Evolutionary conservation across 92 coral and sea anemone species (phyloP).

Genomic region (Porites lobata): DNA sequence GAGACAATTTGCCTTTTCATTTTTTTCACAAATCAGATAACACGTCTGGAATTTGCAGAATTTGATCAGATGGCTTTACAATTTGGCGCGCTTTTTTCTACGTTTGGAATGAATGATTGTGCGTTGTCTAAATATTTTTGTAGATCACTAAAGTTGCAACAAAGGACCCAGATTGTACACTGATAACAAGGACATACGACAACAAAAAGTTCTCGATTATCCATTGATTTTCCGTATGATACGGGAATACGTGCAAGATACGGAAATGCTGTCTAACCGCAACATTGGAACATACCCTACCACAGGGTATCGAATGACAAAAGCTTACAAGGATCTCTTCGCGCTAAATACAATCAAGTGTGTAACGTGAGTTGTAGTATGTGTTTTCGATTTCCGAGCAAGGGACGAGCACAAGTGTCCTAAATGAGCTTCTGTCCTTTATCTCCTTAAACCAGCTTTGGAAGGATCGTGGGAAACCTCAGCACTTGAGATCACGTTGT

Average conservation of each 20-base stretch:
- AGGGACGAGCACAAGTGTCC: background rate
- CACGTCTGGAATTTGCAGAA: constrained; percentile 4
- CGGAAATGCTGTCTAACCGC: background rate
- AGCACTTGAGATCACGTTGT: background rate
- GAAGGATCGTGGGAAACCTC: background rate
- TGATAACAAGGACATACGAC: background rate
- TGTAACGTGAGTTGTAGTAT: background rate
- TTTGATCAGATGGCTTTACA: background rate
- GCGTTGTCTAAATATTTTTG: background rate
- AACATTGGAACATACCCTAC: background rate
- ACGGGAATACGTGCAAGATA: background rate
- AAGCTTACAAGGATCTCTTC: constrained; percentile 1
- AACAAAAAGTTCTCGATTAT: background rate
- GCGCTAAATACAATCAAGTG: background rate
- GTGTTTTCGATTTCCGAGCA: background rate
- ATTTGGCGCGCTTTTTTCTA: background rate
- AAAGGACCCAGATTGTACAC: background rate
- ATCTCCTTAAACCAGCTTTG: background rate
- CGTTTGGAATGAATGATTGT: background rate
- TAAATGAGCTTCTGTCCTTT: background rate
- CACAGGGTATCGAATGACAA: constrained; percentile 23
- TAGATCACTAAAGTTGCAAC: background rate
- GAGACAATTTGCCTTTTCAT: no score
- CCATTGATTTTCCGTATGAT: background rate
- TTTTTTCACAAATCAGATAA: background rate